phyloP scores from a whole-genome alignment of 2,888 invertebrate genomes.

The Xiphydria camelus region DNA sequence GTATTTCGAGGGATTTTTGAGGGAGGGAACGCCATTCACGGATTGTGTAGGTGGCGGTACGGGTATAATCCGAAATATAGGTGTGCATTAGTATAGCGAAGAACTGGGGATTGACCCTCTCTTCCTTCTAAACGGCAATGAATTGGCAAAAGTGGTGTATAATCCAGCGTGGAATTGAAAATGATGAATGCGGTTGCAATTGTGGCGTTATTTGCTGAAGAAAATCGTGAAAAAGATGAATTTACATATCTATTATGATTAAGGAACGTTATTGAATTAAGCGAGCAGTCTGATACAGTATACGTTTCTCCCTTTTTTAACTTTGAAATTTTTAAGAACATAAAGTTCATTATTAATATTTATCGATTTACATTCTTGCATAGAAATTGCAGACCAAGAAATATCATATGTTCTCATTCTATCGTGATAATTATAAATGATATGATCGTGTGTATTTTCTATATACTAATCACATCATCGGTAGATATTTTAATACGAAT shows the following conservation, averaged over 20 bases:
- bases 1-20: neutral
- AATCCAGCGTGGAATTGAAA: neutral
- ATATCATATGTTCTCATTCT: neutral
- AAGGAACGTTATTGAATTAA: constrained; percentile 1
- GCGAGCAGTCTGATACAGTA: neutral
- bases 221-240: constrained; percentile 30
- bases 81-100: too few species aligned
- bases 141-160: neutral
- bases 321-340: too few species aligned
- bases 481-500: too few species aligned
- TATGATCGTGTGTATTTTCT: too few species aligned
- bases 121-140: too few species aligned
- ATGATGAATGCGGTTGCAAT: neutral
- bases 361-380: too few species aligned
- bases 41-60: neutral
- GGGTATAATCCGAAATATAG: neutral
- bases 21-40: neutral
- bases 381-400: too few species aligned
- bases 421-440: neutral
- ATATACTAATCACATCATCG: too few species aligned
- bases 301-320: too few species aligned
- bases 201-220: neutral
- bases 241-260: constrained; percentile 46
- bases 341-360: too few species aligned
- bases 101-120: too few species aligned